These are phyloP conservation scores for Neelides folsomi DNA, from an alignment of 2,888 invertebrate species.

Conservation along the genomic window DNA sequence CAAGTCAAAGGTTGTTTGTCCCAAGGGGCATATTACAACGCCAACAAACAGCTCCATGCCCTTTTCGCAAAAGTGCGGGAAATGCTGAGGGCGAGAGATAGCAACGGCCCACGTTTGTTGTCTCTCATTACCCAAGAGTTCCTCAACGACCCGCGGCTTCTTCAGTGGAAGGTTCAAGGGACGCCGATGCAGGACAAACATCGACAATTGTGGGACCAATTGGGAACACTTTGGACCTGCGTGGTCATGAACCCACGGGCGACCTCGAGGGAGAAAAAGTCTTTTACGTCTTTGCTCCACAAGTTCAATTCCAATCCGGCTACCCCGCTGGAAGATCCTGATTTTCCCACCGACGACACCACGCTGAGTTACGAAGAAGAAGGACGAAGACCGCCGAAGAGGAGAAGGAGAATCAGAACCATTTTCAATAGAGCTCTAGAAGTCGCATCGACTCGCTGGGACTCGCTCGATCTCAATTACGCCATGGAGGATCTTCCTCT, in stretches of 20 bases:
- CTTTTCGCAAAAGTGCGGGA: constrained; percentile 75
- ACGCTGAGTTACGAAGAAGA: no score
- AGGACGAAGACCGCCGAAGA: no score
- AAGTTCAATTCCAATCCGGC: constrained; percentile 9
- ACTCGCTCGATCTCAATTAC: no score
- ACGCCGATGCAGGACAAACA: constrained; percentile 76
- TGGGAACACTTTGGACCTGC: constrained; percentile 42
- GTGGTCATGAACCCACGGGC: constrained; percentile 13
- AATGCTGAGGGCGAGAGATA: constrained; percentile 71
- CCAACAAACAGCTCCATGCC: constrained; percentile 68
- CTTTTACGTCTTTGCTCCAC: constrained; percentile 5
- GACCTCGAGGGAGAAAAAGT: constrained; percentile 5
- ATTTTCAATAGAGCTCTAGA: no score
- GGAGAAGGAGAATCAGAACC: no score
- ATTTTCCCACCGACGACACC: constrained; percentile 1
- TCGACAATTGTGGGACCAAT: constrained; percentile 71
- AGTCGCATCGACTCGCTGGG: no score
- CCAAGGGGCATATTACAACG: constrained; percentile 70
- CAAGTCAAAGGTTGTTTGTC: constrained; percentile 69
- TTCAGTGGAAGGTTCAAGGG: constrained; percentile 67
- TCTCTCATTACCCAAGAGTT: constrained; percentile 77
- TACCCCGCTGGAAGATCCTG: constrained; percentile 8
- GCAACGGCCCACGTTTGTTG: constrained; percentile 71
- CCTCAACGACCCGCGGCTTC: constrained; percentile 63
- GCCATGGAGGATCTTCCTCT: no score